Percentiles rank a stretch among this genome's conserved stretches.
phyloP scores from a whole-genome alignment of 2,888 invertebrate genomes.

The Choreutis nemorana region DNA sequence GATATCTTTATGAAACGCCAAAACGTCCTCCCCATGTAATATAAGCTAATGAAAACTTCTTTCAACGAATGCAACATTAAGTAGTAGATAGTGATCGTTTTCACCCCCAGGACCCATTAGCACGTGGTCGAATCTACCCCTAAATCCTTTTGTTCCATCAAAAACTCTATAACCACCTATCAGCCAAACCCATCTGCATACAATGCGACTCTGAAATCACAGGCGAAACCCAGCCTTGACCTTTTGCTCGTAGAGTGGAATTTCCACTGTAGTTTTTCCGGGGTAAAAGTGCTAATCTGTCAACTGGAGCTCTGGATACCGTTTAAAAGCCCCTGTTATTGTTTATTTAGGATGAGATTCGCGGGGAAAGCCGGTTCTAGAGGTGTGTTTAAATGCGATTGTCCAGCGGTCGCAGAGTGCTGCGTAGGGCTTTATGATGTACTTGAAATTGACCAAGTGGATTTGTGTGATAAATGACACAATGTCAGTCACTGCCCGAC shows the following conservation, averaged over 20 bases:
- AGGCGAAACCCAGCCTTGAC: not conserved
- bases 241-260: not conserved
- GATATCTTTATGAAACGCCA: too few species aligned
- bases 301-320: conserved; percentile 60
- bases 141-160: conserved; percentile 41
- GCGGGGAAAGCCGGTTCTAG: conserved; percentile 54
- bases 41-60: too few species aligned
- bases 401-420: conserved; percentile 37
- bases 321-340: conserved; percentile 62
- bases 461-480: too few species aligned
- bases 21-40: too few species aligned
- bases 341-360: conserved; percentile 63
- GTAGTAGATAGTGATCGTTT: conserved; percentile 16
- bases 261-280: not conserved
- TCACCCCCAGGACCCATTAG: conserved; percentile 31
- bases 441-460: too few species aligned
- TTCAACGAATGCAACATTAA: too few species aligned
- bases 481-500: too few species aligned
- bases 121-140: conserved; percentile 42
- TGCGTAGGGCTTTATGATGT: conserved; percentile 4
- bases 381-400: conserved; percentile 60
- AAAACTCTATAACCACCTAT: conserved; percentile 57
- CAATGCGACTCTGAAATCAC: conserved; percentile 7
- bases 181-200: conserved; percentile 38
- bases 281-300: conserved; percentile 46